A percentile compares a stretch with the other conserved stretches of the same genome.
Evolutionary conservation across 2,888 invertebrate species (phyloP).

Genomic region (Limnephilus rhombicus): DNA sequence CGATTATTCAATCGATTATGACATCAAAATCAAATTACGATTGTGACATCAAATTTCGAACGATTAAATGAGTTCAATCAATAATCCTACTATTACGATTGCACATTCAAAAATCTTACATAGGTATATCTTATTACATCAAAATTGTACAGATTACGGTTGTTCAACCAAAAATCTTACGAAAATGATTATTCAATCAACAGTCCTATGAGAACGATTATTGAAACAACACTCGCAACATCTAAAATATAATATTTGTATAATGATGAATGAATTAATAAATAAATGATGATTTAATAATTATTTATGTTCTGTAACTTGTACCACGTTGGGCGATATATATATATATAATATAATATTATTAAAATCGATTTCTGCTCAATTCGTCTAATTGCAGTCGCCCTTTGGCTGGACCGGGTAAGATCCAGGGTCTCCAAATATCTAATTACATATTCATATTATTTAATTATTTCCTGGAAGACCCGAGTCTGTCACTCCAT

Average conservation of each 20-base stretch:
- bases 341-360: background rate
- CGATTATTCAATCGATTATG: too few species aligned
- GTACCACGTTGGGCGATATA: slow-evolving; percentile 4
- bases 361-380: background rate
- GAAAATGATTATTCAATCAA: too few species aligned
- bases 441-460: background rate
- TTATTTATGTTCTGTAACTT: background rate
- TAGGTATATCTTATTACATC: too few species aligned
- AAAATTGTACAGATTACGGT: too few species aligned
- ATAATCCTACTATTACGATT: background rate
- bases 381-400: background rate
- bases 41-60: too few species aligned
- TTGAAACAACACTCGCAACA: background rate
- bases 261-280: too few species aligned
- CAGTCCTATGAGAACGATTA: background rate
- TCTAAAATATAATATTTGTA: background rate
- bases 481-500: slow-evolving; percentile 22
- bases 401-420: background rate
- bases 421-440: background rate
- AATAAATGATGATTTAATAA: too few species aligned
- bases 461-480: background rate
- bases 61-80: too few species aligned
- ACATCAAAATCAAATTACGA: too few species aligned
- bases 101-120: too few species aligned
- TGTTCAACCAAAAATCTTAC: too few species aligned